These are phyloP conservation scores for Ginglymostoma cirratum DNA, from an alignment of 2,113 vertebrate genomes.

Conservation along the genomic window DNA sequence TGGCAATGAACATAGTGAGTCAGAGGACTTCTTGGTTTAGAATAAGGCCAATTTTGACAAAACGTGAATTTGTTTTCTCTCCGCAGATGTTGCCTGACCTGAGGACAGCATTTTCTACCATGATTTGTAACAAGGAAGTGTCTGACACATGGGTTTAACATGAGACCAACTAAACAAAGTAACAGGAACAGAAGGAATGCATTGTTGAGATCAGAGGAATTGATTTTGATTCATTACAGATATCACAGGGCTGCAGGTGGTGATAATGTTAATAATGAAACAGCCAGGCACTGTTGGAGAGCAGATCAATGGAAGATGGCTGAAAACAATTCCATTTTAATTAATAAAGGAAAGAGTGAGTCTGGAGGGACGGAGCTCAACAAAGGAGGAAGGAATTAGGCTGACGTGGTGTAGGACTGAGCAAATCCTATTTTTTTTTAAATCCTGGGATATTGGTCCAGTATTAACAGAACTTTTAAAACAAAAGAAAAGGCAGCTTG, in stretches of 20 bases:
- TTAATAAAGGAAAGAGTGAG: neutral
- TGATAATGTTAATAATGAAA: neutral
- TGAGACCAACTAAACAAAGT: neutral
- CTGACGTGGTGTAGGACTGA: neutral
- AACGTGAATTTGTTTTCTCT: neutral
- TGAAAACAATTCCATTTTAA: neutral
- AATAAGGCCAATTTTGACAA: neutral
- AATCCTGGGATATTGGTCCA: too few species aligned
- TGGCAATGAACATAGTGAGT: neutral
- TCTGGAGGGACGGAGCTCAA: neutral
- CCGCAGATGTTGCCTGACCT: neutral
- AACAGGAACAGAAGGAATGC: neutral
- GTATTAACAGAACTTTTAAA: too few species aligned
- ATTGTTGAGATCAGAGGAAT: neutral
- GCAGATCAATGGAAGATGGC: neutral
- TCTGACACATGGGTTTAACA: neutral
- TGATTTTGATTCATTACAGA: neutral
- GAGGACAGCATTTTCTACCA: neutral
- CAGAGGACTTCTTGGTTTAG: neutral
- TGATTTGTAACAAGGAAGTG: neutral
- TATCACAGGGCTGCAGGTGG: neutral
- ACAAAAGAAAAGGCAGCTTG: too few species aligned
- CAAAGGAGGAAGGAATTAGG: neutral
- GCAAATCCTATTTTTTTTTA: too few species aligned
- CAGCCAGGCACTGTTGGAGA: neutral